These are phyloP conservation scores for Apodemus agrarius DNA, from an alignment of 2,797 vertebrate genomes.

Conservation along the genomic window DNA sequence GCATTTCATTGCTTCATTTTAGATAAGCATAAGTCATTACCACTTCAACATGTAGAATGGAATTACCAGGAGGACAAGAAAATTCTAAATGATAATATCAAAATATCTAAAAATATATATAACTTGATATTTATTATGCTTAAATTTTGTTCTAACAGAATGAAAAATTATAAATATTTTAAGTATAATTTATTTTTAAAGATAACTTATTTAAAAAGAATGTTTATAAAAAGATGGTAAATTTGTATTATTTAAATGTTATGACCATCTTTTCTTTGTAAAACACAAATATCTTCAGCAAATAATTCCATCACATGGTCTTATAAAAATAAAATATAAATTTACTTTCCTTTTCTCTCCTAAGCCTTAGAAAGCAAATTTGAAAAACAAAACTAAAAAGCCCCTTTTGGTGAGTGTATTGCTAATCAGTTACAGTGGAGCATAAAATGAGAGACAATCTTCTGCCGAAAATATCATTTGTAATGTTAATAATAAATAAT, in stretches of 20 bases:
- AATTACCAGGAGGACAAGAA: conserved; percentile 19
- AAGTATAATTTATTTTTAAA: conserved; percentile 6
- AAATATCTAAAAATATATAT: conserved; percentile 21
- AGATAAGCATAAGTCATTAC: conserved; percentile 13
- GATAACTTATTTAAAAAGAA: conserved; percentile 27
- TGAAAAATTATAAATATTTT: conserved; percentile 19
- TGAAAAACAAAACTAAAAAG: background rate
- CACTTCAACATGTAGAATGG: background rate
- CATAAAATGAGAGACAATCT: background rate
- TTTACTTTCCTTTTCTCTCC: background rate
- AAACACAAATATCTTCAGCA: background rate
- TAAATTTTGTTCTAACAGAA: conserved; percentile 12
- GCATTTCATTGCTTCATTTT: background rate
- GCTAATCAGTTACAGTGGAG: background rate
- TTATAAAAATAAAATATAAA: conserved; percentile 42
- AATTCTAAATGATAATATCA: background rate
- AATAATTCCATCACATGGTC: background rate
- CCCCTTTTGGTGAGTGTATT: background rate
- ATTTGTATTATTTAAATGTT: conserved; percentile 5
- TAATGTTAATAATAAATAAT: background rate
- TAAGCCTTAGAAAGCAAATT: background rate
- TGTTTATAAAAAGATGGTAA: background rate
- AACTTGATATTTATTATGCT: conserved; percentile 7
- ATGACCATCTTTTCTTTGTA: conserved; percentile 43
- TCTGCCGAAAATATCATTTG: background rate